These are phyloP conservation scores for Paradisaea rubra DNA, from an alignment of 2,113 vertebrate species.

Conservation along the genomic window DNA sequence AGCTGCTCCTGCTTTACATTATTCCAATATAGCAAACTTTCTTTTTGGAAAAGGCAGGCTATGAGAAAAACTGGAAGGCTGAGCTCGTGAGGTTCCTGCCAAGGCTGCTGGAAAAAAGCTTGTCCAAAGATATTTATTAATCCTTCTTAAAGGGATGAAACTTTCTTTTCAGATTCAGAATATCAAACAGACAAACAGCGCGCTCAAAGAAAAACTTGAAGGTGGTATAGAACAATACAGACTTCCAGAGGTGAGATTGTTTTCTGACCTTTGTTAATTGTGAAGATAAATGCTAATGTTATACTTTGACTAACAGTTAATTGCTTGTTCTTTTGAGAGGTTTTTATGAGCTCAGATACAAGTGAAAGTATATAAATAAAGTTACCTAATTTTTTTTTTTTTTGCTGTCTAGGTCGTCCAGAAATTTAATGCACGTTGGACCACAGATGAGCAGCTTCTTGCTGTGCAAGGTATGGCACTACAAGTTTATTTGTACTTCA, in stretches of 20 bases:
- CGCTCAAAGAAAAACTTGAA: slow-evolving; percentile 88
- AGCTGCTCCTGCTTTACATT: background rate
- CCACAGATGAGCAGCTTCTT: slow-evolving; percentile 95
- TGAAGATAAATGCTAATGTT: background rate
- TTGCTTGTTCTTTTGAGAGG: background rate
- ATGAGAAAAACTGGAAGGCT: background rate
- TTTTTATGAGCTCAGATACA: background rate
- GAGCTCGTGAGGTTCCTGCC: background rate
- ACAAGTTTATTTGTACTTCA: background rate
- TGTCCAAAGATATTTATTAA: background rate
- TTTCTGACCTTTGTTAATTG: background rate
- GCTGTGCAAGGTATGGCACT: slow-evolving; percentile 90
- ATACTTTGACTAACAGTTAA: background rate
- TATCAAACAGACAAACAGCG: slow-evolving; percentile 92
- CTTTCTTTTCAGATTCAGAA: slow-evolving; percentile 84
- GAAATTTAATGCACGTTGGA: slow-evolving; percentile 95
- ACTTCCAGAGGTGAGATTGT: slow-evolving; percentile 81
- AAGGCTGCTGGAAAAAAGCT: background rate
- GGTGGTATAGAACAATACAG: slow-evolving; percentile 85
- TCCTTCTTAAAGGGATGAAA: background rate
- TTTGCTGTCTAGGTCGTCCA: slow-evolving; percentile 75
- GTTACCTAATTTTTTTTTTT: background rate
- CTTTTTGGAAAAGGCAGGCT: background rate
- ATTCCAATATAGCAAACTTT: background rate
- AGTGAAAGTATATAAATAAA: background rate